Conservation (phyloP, 2,113 vertebrate species). For the Lophotis ruficrista region DNA sequence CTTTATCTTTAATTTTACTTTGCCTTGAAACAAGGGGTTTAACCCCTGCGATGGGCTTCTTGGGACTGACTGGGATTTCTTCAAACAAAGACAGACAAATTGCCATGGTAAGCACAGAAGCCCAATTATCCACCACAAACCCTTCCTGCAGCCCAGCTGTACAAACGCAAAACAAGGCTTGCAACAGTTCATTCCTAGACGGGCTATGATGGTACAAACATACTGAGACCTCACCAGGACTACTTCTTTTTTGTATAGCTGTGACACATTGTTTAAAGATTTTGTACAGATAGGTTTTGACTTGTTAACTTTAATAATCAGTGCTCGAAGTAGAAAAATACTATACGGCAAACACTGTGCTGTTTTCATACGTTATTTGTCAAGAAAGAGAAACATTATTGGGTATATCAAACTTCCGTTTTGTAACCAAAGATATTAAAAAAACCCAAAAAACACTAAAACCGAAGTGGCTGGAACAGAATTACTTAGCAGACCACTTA, state of each 20-base stretch:
- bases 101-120: background rate
- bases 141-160: background rate
- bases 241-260: background rate
- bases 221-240: background rate
- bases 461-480: background rate
- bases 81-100: background rate
- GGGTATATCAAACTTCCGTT: background rate
- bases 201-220: background rate
- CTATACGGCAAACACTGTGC: background rate
- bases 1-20: background rate
- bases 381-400: background rate
- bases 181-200: background rate
- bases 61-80: background rate
- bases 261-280: background rate
- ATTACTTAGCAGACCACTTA: background rate
- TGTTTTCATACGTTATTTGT: background rate
- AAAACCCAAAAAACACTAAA: background rate
- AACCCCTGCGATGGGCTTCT: background rate
- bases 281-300: background rate
- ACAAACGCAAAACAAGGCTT: background rate
- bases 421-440: background rate
- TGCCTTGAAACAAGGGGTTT: background rate
- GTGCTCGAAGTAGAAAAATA: background rate
- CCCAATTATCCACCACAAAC: background rate
- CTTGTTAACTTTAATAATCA: background rate